Conservation (phyloP, 2,797 vertebrate genomes). For the Oreochromis mossambicus region DNA sequence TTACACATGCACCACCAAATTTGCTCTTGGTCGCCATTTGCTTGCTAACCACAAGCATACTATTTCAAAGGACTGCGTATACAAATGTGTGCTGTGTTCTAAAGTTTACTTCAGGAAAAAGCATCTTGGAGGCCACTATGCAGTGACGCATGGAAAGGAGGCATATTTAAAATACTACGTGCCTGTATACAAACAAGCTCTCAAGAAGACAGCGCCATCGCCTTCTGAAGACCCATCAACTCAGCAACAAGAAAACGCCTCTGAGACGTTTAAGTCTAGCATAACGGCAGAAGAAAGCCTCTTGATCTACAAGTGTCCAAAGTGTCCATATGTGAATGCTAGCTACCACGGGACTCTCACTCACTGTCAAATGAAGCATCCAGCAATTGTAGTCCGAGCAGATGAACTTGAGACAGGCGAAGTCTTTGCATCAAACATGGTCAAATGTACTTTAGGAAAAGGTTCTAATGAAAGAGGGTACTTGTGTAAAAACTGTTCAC, state of each 20-base stretch:
- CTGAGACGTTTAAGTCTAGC: neutral
- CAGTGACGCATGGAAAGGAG: conserved; percentile 83
- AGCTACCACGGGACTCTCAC: conserved; percentile 83
- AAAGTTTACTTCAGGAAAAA: conserved; percentile 77
- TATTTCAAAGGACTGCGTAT: conserved; percentile 73
- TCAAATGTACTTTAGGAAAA: conserved; percentile 66
- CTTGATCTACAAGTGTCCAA: conserved; percentile 81
- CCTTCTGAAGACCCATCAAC: conserved; percentile 34
- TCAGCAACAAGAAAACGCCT: conserved; percentile 48
- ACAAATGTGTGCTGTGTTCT: conserved; percentile 82
- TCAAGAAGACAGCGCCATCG: conserved; percentile 61
- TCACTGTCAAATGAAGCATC: conserved; percentile 89
- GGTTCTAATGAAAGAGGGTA: conserved; percentile 80
- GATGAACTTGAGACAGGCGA: conserved; percentile 80
- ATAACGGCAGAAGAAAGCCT: neutral
- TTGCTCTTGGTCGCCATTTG: conserved; percentile 80
- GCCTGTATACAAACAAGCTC: conserved; percentile 67
- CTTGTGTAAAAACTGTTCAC: conserved; percentile 81
- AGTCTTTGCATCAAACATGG: conserved; percentile 69
- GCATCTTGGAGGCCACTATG: conserved; percentile 82
- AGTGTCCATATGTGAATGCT: conserved; percentile 85
- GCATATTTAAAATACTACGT: conserved; percentile 82
- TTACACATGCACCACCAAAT: conserved; percentile 78
- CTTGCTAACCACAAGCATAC: conserved; percentile 77
- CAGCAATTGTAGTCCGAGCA: conserved; percentile 74